A percentile compares a stretch with the other conserved stretches of the same genome.
These are phyloP conservation scores for Harpagoxenus sublaevis DNA, from an alignment of 2,888 invertebrate species.

Conservation along the genomic window DNA sequence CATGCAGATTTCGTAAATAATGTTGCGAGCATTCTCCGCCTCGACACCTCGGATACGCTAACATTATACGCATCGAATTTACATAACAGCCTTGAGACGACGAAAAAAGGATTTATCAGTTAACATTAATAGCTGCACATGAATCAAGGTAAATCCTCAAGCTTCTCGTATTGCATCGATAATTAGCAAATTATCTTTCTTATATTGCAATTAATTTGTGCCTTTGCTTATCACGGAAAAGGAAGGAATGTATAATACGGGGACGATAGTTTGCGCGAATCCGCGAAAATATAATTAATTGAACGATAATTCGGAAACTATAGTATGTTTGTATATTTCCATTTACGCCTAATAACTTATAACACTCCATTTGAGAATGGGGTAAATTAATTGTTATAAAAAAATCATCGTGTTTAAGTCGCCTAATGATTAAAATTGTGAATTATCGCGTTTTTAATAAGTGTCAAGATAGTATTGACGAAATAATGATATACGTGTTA, in stretches of 20 bases:
- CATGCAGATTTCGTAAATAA: constrained; percentile 23
- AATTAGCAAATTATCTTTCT: background rate
- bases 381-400: background rate
- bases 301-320: background rate
- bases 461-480: background rate
- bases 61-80: constrained; percentile 23
- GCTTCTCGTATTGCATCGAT: background rate
- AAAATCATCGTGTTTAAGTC: background rate
- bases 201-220: background rate
- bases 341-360: background rate
- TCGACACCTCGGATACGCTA: background rate
- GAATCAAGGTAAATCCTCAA: background rate
- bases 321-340: background rate
- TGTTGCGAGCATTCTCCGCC: background rate
- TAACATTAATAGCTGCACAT: constrained; percentile 6
- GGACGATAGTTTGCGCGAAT: background rate
- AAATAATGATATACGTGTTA: background rate
- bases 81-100: constrained; percentile 32
- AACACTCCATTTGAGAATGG: background rate
- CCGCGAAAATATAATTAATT: background rate
- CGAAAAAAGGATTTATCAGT: background rate
- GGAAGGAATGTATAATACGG: background rate
- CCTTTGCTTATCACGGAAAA: background rate
- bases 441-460: background rate
- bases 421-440: background rate